Base-by-base conservation (phyloP, 2,113 vertebrate species). In the Propithecus coquereli region DNA sequence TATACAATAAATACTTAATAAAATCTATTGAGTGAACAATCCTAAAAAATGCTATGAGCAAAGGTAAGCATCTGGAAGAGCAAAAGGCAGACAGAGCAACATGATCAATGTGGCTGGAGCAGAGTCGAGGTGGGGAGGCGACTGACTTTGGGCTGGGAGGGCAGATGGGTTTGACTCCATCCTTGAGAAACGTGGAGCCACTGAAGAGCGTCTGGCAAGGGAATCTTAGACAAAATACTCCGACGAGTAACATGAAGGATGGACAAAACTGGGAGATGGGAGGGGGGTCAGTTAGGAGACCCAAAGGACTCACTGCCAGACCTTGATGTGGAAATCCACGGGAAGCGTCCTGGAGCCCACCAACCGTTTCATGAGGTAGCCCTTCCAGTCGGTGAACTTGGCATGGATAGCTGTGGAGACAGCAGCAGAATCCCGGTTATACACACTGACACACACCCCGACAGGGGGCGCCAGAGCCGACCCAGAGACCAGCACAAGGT, bases 261-360 rank as follows among this genome's bases (percentile, higher is more conserved):
- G 13, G n/a, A 63, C 25, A 25, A 87, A 63, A 59, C 50, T 0
- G 6, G 47, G 16, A 47, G 47, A 16, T 12, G 32, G 7, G 73
- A 37, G 18, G 23, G 80, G 65, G 45, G 40, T n/a, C 22, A 61
- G 30, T 40, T 12, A 45, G 74, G 54, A 85, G 32, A 32, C 23
- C 23, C 63, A 18, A 5, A 80, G 65, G 47, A 59, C 50, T 77
- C 87, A 8, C 32, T 40, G 63, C 40, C 82, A 84, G 65, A 99
- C 99, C 99, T 99, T 99, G 50, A 99, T 96, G 80, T 99, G 99
- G 97, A 99, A 99, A 90, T 99, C 99, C 80, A 99, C 99, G 10
- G 99, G 99, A 43, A 99, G 98, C 6, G 99, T 99, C 95, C 98
- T 98, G 84, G 99, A 98, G 93, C 99, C 99, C 97, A 99, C 99